phyloP scores from a whole-genome alignment of 1,140 invertebrate species.

The Lutraria rhynchaena region DNA sequence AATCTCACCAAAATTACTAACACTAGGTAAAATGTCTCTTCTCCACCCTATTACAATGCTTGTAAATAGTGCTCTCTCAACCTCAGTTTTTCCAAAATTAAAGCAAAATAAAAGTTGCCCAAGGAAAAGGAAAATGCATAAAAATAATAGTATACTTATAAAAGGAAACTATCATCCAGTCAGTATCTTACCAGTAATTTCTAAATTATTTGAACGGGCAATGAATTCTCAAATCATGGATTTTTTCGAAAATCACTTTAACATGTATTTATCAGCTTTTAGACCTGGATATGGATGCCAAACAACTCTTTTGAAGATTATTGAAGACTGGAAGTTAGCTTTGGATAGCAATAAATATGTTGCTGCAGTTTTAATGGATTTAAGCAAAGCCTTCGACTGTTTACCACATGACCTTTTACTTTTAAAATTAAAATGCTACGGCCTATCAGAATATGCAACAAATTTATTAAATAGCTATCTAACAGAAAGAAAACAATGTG shows the following conservation, averaged over 20 bases:
- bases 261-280: constrained; percentile 13
- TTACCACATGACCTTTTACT: background rate
- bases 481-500: constrained; percentile 42
- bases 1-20: background rate
- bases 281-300: background rate
- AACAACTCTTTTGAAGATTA: too few species aligned
- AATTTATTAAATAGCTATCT: too few species aligned
- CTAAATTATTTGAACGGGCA: constrained; percentile 9
- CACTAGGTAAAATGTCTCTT: background rate
- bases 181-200: background rate
- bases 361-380: background rate
- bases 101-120: background rate
- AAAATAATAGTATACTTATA: background rate
- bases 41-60: background rate
- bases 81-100: background rate
- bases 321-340: constrained; percentile 7
- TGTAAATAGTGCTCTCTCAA: background rate
- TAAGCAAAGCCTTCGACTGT: constrained; percentile 13
- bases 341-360: constrained; percentile 1
- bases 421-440: background rate
- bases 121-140: background rate
- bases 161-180: constrained; percentile 32
- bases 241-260: background rate
- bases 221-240: background rate
- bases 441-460: background rate